Percentiles rank a stretch among this genome's conserved stretches.
Evolutionary conservation across 2,797 vertebrate species (phyloP).

Genomic region (Tadarida brasiliensis): DNA sequence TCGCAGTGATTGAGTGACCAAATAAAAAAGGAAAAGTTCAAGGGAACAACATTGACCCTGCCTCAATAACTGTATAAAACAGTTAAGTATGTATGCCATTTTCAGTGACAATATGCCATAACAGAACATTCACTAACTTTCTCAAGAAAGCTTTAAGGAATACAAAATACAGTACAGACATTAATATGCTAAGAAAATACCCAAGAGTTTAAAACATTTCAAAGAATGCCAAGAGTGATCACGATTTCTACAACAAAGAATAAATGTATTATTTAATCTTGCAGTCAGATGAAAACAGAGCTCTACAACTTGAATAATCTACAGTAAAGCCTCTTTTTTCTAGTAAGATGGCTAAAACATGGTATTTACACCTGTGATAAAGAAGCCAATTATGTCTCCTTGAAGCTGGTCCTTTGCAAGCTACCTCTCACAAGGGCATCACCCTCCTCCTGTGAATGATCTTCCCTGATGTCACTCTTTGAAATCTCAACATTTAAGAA

Average conservation of each 20-base stretch:
- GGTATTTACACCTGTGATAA: not conserved
- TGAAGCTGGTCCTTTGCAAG: not conserved
- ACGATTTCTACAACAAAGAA: not conserved
- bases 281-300: not conserved
- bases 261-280: not conserved
- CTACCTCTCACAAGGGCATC: accelerated
- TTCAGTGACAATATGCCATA: not conserved
- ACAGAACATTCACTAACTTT: not conserved
- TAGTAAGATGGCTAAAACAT: not conserved
- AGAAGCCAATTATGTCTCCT: not conserved
- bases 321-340: not conserved
- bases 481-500: not conserved
- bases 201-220: not conserved
- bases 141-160: not conserved
- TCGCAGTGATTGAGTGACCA: not conserved
- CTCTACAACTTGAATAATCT: not conserved
- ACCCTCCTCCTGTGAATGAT: not conserved
- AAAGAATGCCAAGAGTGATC: not conserved
- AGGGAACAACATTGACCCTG: not conserved
- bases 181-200: not conserved
- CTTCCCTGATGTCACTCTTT: not conserved
- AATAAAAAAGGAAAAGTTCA: not conserved
- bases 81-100: not conserved
- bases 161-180: not conserved
- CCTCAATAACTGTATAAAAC: not conserved